Percentiles rank a stretch among this genome's conserved stretches.
phyloP scores from a whole-genome alignment of 2,113 vertebrate genomes.

The Sapayoa aenigma region DNA sequence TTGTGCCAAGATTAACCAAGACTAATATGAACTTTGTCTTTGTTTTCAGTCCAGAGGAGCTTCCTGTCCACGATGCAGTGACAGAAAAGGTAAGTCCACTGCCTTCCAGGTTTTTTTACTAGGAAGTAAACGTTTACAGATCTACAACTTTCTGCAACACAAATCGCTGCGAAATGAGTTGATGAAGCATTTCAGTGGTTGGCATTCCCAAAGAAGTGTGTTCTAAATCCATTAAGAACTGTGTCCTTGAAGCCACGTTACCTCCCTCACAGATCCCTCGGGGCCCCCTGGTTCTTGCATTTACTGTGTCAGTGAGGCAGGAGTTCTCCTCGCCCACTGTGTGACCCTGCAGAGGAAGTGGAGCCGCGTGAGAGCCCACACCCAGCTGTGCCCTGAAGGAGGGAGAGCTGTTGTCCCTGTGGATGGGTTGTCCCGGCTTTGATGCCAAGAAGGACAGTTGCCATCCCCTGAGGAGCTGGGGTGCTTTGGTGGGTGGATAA shows the following conservation, averaged over 20 bases:
- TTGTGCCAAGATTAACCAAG: not conserved
- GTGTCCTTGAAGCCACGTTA: not conserved
- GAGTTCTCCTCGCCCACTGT: not conserved
- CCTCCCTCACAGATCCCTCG: not conserved
- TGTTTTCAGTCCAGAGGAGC: slow-evolving; percentile 68
- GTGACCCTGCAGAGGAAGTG: not conserved
- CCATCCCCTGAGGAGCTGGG: fast-evolving
- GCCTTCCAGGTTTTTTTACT: not conserved
- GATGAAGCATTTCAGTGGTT: not conserved
- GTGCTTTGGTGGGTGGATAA: not conserved
- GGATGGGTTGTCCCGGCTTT: not conserved
- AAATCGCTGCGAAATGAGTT: not conserved
- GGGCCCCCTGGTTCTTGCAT: fast-evolving
- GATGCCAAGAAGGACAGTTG: not conserved
- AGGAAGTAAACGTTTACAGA: not conserved
- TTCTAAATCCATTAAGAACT: not conserved
- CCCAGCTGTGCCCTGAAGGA: not conserved
- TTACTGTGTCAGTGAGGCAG: not conserved
- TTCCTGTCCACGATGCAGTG: slow-evolving; percentile 62
- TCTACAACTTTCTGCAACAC: not conserved
- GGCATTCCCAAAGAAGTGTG: not conserved
- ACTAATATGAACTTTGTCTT: not conserved
- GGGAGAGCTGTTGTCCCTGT: not conserved
- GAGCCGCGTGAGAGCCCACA: not conserved
- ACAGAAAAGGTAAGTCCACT: slow-evolving; percentile 59